A percentile compares a stretch with the other conserved stretches of the same genome.
phyloP scores from a whole-genome alignment of 2,797 vertebrate genomes.

The Atherinosoma microstoma region DNA sequence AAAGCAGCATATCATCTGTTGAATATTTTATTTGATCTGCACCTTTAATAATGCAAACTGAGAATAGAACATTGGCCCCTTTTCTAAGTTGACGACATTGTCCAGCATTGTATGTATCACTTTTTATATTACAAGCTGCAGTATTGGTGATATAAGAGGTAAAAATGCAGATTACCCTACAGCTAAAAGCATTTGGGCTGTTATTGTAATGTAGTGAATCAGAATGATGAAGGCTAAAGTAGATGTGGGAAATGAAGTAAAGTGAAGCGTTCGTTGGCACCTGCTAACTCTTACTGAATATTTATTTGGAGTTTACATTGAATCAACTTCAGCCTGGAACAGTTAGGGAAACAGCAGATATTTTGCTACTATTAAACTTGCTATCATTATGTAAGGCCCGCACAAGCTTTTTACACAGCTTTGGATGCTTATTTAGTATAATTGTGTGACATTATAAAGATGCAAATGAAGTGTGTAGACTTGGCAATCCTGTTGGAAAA shows the following conservation, averaged over 20 bases:
- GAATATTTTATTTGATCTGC: constrained; percentile 86
- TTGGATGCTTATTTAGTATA: constrained; percentile 59
- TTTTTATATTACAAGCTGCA: constrained; percentile 60
- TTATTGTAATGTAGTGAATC: constrained; percentile 29
- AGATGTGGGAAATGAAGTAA: constrained; percentile 35
- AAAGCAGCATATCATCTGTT: constrained; percentile 84
- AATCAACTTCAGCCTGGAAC: neutral
- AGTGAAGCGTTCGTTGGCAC: constrained; percentile 44
- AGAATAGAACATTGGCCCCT: constrained; percentile 74
- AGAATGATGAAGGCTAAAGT: constrained; percentile 40
- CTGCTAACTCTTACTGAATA: constrained; percentile 27
- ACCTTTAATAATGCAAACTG: constrained; percentile 86
- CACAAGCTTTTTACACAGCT: constrained; percentile 32
- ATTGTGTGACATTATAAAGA: constrained; percentile 69
- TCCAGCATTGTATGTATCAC: constrained; percentile 66
- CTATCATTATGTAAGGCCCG: constrained; percentile 42
- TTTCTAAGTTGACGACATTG: constrained; percentile 73
- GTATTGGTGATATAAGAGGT: constrained; percentile 54
- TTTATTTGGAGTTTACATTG: constrained; percentile 34
- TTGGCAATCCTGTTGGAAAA: constrained; percentile 73
- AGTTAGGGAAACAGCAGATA: neutral
- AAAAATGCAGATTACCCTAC: constrained; percentile 50
- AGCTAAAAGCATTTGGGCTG: constrained; percentile 39
- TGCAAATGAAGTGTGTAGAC: constrained; percentile 78
- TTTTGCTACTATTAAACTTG: constrained; percentile 21